Evolutionary conservation across 1,140 invertebrate species (phyloP).

Genomic region (Euwallacea similis): DNA sequence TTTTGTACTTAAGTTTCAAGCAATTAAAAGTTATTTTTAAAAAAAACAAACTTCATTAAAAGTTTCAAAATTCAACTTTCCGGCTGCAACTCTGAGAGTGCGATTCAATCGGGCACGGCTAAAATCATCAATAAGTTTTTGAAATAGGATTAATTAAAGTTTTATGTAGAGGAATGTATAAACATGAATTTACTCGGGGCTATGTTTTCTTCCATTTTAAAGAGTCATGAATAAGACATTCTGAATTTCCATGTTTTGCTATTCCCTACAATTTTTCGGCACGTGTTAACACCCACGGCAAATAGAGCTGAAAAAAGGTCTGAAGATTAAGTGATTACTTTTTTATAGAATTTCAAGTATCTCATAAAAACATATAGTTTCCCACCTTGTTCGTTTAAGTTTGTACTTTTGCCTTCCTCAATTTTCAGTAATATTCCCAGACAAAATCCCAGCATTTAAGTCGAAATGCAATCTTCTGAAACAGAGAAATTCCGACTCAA

Average conservation of each 20-base stretch:
- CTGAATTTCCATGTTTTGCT: background rate
- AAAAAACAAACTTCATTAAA: background rate
- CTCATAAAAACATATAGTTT: background rate
- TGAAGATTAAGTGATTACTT: background rate
- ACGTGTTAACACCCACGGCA: background rate
- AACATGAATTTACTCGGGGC: background rate
- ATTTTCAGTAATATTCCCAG: background rate
- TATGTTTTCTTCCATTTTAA: background rate
- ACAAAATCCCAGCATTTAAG: background rate
- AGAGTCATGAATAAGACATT: background rate
- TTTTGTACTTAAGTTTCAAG: background rate
- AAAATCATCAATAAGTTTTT: background rate
- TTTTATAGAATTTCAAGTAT: background rate
- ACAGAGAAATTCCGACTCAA: too few relatives aligned
- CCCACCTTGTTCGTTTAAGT: background rate
- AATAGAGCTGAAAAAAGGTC: too few relatives aligned
- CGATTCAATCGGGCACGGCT: background rate
- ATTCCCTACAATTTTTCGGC: background rate
- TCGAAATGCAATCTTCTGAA: background rate
- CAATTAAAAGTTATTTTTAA: slow-evolving; percentile 3
- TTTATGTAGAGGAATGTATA: background rate
- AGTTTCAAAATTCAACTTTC: background rate
- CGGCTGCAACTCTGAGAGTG: background rate
- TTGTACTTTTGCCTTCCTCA: background rate
- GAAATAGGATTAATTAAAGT: background rate